Evolutionary conservation across 2,888 invertebrate species (phyloP).

Genomic region (Azorinus chamasolen): DNA sequence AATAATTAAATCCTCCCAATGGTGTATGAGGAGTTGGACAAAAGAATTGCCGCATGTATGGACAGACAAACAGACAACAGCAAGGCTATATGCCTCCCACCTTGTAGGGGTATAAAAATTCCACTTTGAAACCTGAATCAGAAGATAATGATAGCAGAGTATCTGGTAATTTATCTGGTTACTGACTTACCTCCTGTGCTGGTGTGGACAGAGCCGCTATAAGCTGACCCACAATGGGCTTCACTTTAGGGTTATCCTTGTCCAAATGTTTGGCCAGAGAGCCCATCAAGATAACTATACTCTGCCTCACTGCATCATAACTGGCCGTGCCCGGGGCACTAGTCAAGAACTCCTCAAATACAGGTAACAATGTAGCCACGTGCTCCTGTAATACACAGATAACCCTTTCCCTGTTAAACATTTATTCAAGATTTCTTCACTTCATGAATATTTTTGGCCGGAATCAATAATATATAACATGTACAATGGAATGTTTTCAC

Average conservation of each 20-base stretch:
- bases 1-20: no score
- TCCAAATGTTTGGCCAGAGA: conserved; percentile 98
- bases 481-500: no score
- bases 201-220: conserved; percentile 97
- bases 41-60: no score
- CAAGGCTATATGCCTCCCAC: no score
- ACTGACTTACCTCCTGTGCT: conserved; percentile 94
- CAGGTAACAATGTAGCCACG: conserved; percentile 92
- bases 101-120: no score
- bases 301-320: conserved; percentile 97
- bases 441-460: neutral
- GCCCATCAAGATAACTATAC: conserved; percentile 98
- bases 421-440: no score
- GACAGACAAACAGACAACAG: no score
- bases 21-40: no score
- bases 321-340: conserved; percentile 96
- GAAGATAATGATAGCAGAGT: no score
- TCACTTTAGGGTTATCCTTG: conserved; percentile 94
- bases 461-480: neutral
- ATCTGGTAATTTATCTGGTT: no score
- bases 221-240: conserved; percentile 96
- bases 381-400: conserved; percentile 86
- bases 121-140: no score
- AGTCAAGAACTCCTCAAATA: conserved; percentile 97
- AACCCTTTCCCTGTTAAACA: no score